phyloP scores from a whole-genome alignment of 1,140 invertebrate species.

The Penaeus chinensis region DNA sequence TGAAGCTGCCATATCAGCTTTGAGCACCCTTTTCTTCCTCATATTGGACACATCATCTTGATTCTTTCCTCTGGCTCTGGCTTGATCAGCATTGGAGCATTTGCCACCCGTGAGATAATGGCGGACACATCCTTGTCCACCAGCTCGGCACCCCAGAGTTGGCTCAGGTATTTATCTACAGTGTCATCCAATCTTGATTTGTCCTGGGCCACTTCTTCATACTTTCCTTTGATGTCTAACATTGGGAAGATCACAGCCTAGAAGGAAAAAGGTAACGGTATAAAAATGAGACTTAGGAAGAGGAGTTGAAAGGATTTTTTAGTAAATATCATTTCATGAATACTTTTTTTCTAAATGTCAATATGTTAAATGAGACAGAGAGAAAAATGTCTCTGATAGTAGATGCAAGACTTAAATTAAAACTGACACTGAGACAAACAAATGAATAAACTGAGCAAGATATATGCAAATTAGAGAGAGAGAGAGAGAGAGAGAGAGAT shows the following conservation, averaged over 20 bases:
- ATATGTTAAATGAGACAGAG: not conserved
- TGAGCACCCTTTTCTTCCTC: too few relatives aligned
- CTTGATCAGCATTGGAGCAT: conserved; percentile 42
- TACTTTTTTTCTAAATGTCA: not conserved
- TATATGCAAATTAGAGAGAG: too few relatives aligned
- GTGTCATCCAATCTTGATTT: conserved; percentile 16
- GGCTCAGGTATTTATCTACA: conserved; percentile 29
- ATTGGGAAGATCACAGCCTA: conserved; percentile 50
- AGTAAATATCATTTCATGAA: not conserved
- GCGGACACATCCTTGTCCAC: conserved; percentile 31
- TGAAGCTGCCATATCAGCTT: too few relatives aligned
- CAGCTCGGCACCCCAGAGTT: conserved; percentile 44
- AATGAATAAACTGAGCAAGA: too few relatives aligned
- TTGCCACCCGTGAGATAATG: conserved; percentile 44
- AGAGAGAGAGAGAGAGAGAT: too few relatives aligned
- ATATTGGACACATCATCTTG: too few relatives aligned
- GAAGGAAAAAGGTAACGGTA: not conserved
- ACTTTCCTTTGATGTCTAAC: conserved; percentile 36
- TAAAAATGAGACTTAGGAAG: not conserved
- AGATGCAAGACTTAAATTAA: too few relatives aligned
- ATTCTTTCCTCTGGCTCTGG: conserved; percentile 23
- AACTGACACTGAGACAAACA: too few relatives aligned
- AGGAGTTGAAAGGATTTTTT: too few relatives aligned
- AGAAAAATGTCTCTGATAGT: too few relatives aligned
- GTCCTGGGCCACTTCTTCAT: conserved; percentile 14